These are phyloP conservation scores for Mormyrops boulengeri DNA, from an alignment of 2,797 vertebrate genomes.

Conservation along the genomic window DNA sequence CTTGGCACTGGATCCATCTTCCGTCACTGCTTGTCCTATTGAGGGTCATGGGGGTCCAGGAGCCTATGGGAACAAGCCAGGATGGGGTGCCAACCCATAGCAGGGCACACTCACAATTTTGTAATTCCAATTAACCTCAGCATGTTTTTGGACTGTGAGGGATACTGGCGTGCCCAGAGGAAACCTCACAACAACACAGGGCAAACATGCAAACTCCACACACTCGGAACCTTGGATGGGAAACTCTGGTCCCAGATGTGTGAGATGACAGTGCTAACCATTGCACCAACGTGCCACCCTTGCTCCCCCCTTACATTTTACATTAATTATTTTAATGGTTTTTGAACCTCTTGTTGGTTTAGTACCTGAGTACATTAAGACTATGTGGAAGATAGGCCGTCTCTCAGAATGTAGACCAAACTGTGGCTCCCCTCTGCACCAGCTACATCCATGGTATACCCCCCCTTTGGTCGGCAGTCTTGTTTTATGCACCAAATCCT, in stretches of 20 bases:
- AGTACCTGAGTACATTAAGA: not conserved
- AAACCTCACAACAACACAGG: not conserved
- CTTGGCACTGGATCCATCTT: not conserved
- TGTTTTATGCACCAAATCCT: not conserved
- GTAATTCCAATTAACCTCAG: not conserved
- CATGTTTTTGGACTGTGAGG: not conserved
- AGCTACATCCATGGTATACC: not conserved
- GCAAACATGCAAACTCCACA: not conserved
- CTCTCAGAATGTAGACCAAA: not conserved
- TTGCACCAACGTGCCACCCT: not conserved
- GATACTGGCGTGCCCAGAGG: not conserved
- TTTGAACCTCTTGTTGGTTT: not conserved
- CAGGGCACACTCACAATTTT: not conserved
- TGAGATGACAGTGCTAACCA: not conserved
- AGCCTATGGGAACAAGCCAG: not conserved
- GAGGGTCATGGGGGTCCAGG: not conserved
- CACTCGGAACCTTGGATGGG: not conserved
- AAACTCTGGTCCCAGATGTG: not conserved
- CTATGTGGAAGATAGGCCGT: not conserved
- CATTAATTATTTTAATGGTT: not conserved
- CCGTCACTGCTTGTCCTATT: not conserved
- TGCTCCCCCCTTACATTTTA: not conserved
- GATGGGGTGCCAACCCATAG: not conserved
- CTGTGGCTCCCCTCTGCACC: not conserved
- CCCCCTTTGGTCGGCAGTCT: not conserved